Base-by-base conservation (phyloP, 2,113 vertebrate species). In the Marmota flaviventris region DNA sequence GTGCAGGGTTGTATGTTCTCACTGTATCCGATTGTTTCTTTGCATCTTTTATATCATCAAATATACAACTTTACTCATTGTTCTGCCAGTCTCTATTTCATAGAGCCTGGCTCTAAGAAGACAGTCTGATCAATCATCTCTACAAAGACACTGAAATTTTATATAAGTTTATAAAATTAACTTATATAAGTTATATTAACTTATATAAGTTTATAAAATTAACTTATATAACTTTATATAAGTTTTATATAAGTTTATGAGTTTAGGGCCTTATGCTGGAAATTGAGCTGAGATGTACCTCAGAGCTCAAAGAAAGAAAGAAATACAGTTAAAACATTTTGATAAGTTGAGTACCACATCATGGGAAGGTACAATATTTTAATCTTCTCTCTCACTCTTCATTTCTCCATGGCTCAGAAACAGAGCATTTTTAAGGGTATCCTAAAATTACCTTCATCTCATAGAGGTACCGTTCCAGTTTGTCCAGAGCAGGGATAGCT, bases 371-470 rank as follows among this genome's bases (percentile, higher is more conserved):
- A 20, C 24, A 25, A 86, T 39, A 56, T 12, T 37, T 17, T 22
- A 27, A 56, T 76, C 22, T 78, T 67, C 25, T 17, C 10, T n/a
- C 39, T 58, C 25, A 51, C 32, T 18, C 51, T 85, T 86, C 78
- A 48, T 48, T 84, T 86, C 63, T 61, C 17, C 34, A 39, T 42
- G 16, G 34, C 29, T 96, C 45, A 75, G 89, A 48, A 85, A 39
- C 14, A 85, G 32, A 78, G 12, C 72, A 14, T 73, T 77, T 56
- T 79, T 45, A 63, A 32, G 53, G 24, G 2, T 37, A 25, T 12
- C 1, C 22, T 14, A 77, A 34, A 82, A 63, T 97, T 94, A 99
- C 99, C 99, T 98, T 12, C 78, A 1, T 98, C 77, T 99, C 98
- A 0, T 98, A 99, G 45, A 97, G 98, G 94, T 95, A 95, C 0